phyloP scores from a whole-genome alignment of 30 jellyfish, hydroid and myxozoan species.

The Cassiopea andromeda region DNA sequence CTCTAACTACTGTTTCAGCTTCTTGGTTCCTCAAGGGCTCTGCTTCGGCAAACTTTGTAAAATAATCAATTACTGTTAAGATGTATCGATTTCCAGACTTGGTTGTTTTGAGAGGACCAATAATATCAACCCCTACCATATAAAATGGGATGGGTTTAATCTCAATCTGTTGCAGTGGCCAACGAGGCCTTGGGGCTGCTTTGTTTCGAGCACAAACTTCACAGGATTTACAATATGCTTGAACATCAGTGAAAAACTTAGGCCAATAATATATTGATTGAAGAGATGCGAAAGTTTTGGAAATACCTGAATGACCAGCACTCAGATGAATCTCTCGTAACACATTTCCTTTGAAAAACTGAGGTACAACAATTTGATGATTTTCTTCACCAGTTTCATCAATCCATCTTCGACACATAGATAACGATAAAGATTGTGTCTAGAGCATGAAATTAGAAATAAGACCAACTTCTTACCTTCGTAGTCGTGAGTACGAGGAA shows the following conservation, averaged over 20 bases:
- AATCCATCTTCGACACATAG: constrained; percentile 15
- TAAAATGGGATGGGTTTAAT: constrained; percentile 10
- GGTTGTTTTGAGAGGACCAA: constrained; percentile 22
- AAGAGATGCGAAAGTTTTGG: constrained; percentile 9
- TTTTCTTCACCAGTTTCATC: constrained; percentile 9
- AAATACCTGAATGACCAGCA: constrained; percentile 16
- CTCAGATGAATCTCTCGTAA: background rate
- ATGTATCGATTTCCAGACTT: constrained; percentile 26
- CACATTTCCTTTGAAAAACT: background rate
- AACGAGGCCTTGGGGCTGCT: background rate
- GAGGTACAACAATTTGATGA: background rate
- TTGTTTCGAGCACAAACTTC: constrained; percentile 24
- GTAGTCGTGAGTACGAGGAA: too few relatives aligned
- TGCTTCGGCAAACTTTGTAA: constrained; percentile 53
- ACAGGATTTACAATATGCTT: constrained; percentile 1
- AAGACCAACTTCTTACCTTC: too few relatives aligned
- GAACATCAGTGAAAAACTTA: background rate
- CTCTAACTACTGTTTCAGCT: constrained; percentile 30
- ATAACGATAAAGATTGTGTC: too few relatives aligned
- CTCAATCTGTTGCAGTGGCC: constrained; percentile 30
- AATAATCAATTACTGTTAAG: constrained; percentile 32
- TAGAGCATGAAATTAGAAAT: too few relatives aligned
- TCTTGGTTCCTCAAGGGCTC: constrained; percentile 31
- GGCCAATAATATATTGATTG: constrained; percentile 14
- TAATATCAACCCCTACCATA: constrained; percentile 15